These are phyloP conservation scores for Hippopotamus amphibius DNA, from an alignment of 2,113 vertebrate genomes.

Conservation along the genomic window DNA sequence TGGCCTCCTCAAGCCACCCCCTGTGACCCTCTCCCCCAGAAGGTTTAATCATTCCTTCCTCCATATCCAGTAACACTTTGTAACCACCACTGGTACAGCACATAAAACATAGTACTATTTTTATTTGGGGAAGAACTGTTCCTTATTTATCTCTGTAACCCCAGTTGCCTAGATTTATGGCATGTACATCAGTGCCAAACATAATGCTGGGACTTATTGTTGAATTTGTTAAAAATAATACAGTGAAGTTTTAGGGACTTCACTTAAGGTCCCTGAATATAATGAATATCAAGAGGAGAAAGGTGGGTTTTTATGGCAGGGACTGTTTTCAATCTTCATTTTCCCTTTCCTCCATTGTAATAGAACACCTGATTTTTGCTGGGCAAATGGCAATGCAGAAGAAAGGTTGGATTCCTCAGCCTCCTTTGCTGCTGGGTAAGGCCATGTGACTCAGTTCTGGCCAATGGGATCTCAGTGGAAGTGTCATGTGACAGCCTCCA, in stretches of 20 bases:
- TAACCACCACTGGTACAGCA: neutral
- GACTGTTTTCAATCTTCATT: neutral
- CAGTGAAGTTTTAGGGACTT: neutral
- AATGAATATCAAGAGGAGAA: neutral
- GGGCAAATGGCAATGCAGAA: neutral
- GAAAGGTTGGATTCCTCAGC: neutral
- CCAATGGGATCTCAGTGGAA: neutral
- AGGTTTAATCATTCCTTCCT: neutral
- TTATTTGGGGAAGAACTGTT: neutral
- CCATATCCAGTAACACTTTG: neutral
- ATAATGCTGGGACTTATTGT: neutral
- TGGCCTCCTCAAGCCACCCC: neutral
- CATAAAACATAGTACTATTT: neutral
- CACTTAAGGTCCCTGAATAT: neutral
- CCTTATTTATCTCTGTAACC: neutral
- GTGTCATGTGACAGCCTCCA: neutral
- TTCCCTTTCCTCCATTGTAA: neutral
- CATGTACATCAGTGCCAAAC: neutral
- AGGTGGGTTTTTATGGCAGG: neutral
- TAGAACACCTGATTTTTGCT: neutral
- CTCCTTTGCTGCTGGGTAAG: neutral
- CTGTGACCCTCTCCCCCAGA: neutral
- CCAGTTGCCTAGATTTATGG: neutral
- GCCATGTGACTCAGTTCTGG: neutral
- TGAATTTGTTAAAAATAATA: constrained; percentile 1